A percentile compares a stretch with the other conserved stretches of the same genome.
Conservation (phyloP, 2,113 vertebrate species). For the Bostrychus sinensis region DNA sequence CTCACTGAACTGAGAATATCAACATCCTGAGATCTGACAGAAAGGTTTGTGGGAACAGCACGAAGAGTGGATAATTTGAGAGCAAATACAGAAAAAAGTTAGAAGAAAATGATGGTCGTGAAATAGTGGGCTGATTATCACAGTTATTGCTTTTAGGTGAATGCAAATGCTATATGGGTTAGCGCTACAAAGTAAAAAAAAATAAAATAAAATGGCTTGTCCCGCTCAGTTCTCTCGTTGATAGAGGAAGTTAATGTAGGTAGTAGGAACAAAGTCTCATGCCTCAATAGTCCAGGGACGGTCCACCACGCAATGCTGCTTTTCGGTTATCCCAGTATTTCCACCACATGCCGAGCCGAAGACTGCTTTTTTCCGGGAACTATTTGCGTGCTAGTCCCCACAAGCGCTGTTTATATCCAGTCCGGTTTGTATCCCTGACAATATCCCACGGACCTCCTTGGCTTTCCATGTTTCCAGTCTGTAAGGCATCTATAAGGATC, state of each 20-base stretch:
- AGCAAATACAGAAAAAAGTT: conserved; percentile 45
- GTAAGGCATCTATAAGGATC: conserved; percentile 74
- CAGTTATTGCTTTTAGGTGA: conserved; percentile 77
- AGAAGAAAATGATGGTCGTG: conserved; percentile 49
- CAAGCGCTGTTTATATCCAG: conserved; percentile 4
- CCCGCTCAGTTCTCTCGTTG: conserved; percentile 39
- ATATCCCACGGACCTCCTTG: conserved; percentile 32
- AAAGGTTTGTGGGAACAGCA: conserved; percentile 41
- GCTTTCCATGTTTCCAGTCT: conserved; percentile 43
- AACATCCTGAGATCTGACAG: conserved; percentile 72
- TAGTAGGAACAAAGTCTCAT: conserved; percentile 56
- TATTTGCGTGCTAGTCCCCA: conserved; percentile 32
- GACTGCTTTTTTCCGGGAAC: conserved; percentile 43
- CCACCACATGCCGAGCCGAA: conserved; percentile 15
- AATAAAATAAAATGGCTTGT: conserved; percentile 62
- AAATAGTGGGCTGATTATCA: conserved; percentile 48
- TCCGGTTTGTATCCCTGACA: conserved; percentile 34
- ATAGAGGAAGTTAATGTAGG: conserved; percentile 46
- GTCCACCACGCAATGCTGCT: conserved; percentile 49
- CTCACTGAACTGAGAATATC: conserved; percentile 29
- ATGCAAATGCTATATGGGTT: conserved; percentile 68
- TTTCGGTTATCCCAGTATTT: conserved; percentile 12
- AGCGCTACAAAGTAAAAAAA: conserved; percentile 51
- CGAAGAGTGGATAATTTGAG: conserved; percentile 39
- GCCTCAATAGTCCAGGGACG: conserved; percentile 38